Evolutionary conservation across 2,888 invertebrate species (phyloP).

Genomic region (Polia nebulosa): DNA sequence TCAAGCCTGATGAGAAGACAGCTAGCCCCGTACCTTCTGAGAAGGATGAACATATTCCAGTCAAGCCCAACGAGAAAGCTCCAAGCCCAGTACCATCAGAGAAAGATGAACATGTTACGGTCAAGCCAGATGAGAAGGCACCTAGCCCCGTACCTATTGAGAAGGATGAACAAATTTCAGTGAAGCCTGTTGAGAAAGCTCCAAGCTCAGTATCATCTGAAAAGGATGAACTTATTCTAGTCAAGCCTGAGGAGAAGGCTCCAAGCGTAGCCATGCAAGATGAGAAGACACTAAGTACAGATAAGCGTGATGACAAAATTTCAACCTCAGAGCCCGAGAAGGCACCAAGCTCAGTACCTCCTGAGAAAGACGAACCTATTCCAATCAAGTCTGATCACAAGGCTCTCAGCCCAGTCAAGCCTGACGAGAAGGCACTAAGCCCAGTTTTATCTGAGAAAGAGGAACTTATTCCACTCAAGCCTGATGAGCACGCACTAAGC

Average conservation of each 20-base stretch:
- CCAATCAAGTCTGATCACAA: conserved; percentile 11
- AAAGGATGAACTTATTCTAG: too few species aligned
- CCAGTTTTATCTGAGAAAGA: background rate
- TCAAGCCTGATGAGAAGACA: conserved; percentile 5
- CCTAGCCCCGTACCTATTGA: background rate
- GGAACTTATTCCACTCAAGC: conserved; percentile 3
- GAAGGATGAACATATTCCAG: too few species aligned
- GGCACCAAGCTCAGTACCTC: background rate
- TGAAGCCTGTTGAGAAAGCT: too few species aligned
- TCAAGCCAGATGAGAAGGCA: conserved; percentile 4
- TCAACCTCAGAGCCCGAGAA: background rate
- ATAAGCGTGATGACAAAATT: background rate
- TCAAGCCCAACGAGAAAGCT: background rate
- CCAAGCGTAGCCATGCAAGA: too few species aligned
- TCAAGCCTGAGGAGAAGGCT: too few species aligned
- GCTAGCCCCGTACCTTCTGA: too few species aligned
- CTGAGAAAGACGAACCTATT: conserved; percentile 2
- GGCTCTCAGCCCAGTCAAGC: background rate
- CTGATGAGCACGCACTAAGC: conserved; percentile 3
- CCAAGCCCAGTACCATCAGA: background rate
- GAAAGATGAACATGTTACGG: too few species aligned
- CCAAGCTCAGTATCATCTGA: too few species aligned
- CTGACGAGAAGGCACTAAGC: conserved; percentile 8
- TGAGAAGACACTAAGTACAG: too few species aligned
- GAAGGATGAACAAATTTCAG: conserved; percentile 4